phyloP scores from a whole-genome alignment of 2,797 vertebrate species.

The Sebastes iracundus region DNA sequence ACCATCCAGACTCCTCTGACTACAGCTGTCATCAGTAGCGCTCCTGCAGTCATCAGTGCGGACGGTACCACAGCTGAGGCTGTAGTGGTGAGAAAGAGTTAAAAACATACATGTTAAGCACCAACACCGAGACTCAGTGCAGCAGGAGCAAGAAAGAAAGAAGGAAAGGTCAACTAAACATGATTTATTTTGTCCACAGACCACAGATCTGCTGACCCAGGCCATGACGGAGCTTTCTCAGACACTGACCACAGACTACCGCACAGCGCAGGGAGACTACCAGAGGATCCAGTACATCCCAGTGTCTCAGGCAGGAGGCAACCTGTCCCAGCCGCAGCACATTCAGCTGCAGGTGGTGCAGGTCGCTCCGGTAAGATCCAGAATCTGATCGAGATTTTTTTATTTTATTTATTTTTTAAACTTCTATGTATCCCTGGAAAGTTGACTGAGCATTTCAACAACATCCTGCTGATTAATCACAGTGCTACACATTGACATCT shows the following conservation, averaged over 20 bases:
- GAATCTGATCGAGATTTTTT: background rate
- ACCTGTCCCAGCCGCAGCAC: conserved; percentile 91
- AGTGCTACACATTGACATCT: background rate
- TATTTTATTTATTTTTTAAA: background rate
- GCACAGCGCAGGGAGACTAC: conserved; percentile 93
- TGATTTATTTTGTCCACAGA: conserved; percentile 76
- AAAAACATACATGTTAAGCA: background rate
- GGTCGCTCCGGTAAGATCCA: conserved; percentile 89
- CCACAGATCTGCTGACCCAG: conserved; percentile 96
- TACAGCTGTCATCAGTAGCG: conserved; percentile 88
- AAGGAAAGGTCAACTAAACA: background rate
- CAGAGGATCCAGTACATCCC: conserved; percentile 99
- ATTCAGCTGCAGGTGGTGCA: conserved; percentile 98
- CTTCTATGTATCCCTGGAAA: background rate
- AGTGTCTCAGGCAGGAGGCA: conserved; percentile 88
- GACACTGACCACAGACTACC: conserved; percentile 94
- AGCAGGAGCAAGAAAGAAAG: background rate
- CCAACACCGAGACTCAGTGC: background rate
- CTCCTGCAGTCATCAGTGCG: conserved; percentile 88
- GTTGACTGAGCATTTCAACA: background rate
- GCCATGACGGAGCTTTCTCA: conserved; percentile 99
- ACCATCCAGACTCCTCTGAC: conserved; percentile 88
- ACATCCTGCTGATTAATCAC: background rate
- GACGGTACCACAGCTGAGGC: conserved; percentile 90
- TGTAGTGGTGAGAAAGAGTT: conserved; percentile 89